phyloP scores from a whole-genome alignment of 2,888 invertebrate genomes.

The Macrosoma leucophasiata region DNA sequence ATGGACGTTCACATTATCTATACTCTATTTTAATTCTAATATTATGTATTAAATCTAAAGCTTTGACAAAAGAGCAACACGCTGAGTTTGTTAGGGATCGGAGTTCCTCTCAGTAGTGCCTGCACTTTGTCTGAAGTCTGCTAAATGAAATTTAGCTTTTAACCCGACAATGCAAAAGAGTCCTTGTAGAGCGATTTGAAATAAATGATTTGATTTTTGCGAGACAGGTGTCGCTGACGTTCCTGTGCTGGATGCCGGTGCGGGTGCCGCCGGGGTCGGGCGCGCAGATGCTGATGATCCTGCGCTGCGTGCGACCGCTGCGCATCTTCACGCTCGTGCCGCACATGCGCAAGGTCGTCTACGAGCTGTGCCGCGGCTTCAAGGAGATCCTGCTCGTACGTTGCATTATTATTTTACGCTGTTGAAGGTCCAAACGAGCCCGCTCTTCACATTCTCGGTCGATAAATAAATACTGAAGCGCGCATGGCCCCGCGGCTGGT shows the following conservation, averaged over 20 bases:
- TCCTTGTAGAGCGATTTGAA: too few relatives aligned
- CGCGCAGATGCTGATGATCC: constrained; percentile 96
- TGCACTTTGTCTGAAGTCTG: too few relatives aligned
- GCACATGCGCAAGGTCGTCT: constrained; percentile 99
- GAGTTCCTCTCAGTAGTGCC: too few relatives aligned
- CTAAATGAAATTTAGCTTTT: too few relatives aligned
- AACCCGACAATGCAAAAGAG: too few relatives aligned
- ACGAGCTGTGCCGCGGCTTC: constrained; percentile 97
- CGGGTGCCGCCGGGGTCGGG: constrained; percentile 94
- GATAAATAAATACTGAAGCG: background rate
- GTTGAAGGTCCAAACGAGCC: constrained; percentile 1
- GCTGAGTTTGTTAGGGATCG: too few relatives aligned
- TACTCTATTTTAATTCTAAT: too few relatives aligned
- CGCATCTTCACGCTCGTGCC: constrained; percentile 98
- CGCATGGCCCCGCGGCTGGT: too few relatives aligned
- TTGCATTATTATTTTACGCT: background rate
- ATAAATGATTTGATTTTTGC: too few relatives aligned
- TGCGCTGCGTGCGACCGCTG: constrained; percentile 96
- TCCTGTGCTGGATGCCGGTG: constrained; percentile 97
- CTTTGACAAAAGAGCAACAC: too few relatives aligned
- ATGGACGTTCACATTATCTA: too few relatives aligned
- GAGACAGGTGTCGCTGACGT: constrained; percentile 91
- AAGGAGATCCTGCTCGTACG: constrained; percentile 96
- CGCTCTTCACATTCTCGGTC: background rate
- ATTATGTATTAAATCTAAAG: too few relatives aligned